Percentiles rank a stretch among this genome's conserved stretches.
These are phyloP conservation scores for Subanguina moxae DNA, from an alignment of 1,140 invertebrate genomes.

Conservation along the genomic window DNA sequence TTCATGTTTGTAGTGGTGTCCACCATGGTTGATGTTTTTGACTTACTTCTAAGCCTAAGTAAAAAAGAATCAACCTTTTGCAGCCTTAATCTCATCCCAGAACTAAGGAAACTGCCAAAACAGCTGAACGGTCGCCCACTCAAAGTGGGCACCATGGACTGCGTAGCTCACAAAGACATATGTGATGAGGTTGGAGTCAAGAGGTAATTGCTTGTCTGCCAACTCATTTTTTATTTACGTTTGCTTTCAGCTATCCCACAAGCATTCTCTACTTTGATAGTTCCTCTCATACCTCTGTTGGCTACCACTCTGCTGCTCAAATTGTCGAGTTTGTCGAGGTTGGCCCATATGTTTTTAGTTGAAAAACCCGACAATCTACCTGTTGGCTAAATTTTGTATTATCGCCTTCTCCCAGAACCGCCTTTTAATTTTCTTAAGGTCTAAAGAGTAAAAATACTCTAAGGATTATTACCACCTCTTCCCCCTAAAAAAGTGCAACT, in stretches of 20 bases:
- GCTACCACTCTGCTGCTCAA: constrained; percentile 65
- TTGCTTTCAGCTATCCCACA: constrained; percentile 71
- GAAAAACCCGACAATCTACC: too few relatives aligned
- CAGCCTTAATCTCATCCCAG: constrained; percentile 68
- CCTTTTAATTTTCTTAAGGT: too few relatives aligned
- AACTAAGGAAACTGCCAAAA: constrained; percentile 70
- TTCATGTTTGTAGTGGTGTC: constrained; percentile 65
- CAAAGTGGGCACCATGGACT: constrained; percentile 69
- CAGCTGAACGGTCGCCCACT: constrained; percentile 31
- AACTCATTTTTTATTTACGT: not conserved
- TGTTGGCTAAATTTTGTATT: too few relatives aligned
- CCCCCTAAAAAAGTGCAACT: too few relatives aligned
- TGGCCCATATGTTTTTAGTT: constrained; percentile 9
- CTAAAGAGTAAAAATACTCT: too few relatives aligned
- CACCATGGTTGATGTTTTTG: constrained; percentile 65
- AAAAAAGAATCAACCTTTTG: too few relatives aligned
- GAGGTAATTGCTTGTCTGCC: constrained; percentile 27
- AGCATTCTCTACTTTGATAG: constrained; percentile 66
- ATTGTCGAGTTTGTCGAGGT: constrained; percentile 70
- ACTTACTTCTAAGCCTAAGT: too few relatives aligned
- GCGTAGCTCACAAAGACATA: constrained; percentile 61
- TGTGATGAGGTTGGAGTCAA: constrained; percentile 59
- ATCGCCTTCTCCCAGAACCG: too few relatives aligned
- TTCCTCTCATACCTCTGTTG: constrained; percentile 65
- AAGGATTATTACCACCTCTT: too few relatives aligned